Base-by-base conservation (phyloP, 2,797 vertebrate genomes). In the Diplodus puntazzo region DNA sequence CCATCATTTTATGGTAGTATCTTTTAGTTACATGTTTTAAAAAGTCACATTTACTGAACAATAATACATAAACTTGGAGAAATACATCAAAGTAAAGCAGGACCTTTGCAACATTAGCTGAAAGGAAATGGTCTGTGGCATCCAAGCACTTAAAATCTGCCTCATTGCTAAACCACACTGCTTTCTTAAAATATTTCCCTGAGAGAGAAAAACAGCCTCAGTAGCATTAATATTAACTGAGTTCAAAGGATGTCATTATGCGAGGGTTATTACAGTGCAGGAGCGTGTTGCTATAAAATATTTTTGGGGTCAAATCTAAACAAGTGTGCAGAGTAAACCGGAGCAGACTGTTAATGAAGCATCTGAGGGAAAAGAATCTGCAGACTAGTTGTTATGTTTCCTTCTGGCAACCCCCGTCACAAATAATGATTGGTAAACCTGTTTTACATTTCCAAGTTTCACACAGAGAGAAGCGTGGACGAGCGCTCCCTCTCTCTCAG, bases 191-290 rank as follows among this genome's bases (percentile, higher is more conserved):
- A 53, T 34, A 16, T 42, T 21, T 45, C 52, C 30, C n/a, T 49
- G 25, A 59, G 50, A 69, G 53, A 46, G 46, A 69, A 71, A 63
- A 11, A 30, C 54, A 59, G 18, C 18, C 69, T 27, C 4, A 17
- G 54, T n/a, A 12, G 54, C 46, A 71, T 84, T 62, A 57, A 75
- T 80, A 75, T 59, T 45, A 75, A 64, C 58, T 60, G 39, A 69
- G 69, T 79, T 63, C 43, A 85, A 63, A 81, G 69, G 27, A 70
- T 89, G 88, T 84, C 70, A 8, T 78, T 77, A 63, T 17, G 21
- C 57, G 64, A 76, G 60, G 63, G 48, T 80, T 68, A 57, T 81
- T 62, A 52, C 79, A 68, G 73, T 16, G 30, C 72, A 74, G 68
- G 9, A 62, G 21, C 2, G 0, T 23, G 18, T 39, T 1, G 54